These are phyloP conservation scores for Chaitophorus viminalis DNA, from an alignment of 2,888 invertebrate genomes.

Conservation along the genomic window DNA sequence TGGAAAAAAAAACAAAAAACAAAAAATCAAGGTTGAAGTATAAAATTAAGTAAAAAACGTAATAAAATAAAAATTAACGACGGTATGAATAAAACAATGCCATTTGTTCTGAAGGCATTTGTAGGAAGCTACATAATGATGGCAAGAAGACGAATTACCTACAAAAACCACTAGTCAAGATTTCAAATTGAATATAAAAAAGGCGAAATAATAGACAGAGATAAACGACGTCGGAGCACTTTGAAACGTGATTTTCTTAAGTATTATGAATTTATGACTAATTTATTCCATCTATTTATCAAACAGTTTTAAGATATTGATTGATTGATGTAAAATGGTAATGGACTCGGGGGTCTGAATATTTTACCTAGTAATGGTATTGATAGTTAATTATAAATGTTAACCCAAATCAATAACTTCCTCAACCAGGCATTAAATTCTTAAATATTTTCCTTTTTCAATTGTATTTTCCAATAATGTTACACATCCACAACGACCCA, in stretches of 20 bases:
- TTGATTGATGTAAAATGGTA: neutral
- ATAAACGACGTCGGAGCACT: neutral
- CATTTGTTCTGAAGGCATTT: neutral
- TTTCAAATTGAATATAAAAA: neutral
- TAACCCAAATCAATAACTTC: neutral
- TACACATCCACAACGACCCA: neutral
- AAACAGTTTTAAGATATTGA: neutral
- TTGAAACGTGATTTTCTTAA: neutral
- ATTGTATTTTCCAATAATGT: neutral
- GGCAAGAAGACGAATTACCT: neutral
- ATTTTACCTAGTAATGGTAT: neutral
- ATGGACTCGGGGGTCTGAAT: neutral
- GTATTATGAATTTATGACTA: neutral
- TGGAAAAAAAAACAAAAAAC: no score
- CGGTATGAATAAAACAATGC: neutral
- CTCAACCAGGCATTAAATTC: neutral
- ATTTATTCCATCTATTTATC: neutral
- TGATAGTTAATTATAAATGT: neutral
- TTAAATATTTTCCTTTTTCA: neutral
- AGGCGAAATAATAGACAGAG: neutral
- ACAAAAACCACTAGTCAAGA: neutral
- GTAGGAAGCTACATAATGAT: neutral
- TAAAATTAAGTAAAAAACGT: neutral
- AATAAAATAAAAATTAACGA: no score
- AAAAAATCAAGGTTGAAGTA: no score